Base-by-base conservation (phyloP, 2,113 vertebrate species). In the Tricholaema leucomelas region DNA sequence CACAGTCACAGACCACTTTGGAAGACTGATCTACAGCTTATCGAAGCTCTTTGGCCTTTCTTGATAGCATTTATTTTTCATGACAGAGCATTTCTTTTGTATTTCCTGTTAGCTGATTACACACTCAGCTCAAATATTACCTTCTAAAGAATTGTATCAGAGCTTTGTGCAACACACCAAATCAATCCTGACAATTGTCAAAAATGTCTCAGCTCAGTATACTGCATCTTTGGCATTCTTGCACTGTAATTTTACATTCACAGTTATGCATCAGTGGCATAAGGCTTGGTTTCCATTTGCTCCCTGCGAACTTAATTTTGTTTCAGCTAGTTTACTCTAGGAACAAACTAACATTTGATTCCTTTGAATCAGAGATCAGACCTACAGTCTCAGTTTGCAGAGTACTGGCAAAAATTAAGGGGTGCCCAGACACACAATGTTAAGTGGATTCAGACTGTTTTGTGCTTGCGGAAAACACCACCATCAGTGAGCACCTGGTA, bases 151-250 rank as follows among this genome's bases (percentile, higher is more conserved):
- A 59, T 4, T 70, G 27, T 69, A 80, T 44, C 76, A 58, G 42
- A 52, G 72, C 33, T 94, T n/a, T n/a, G n/a, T 90, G 76, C 79
- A 77, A 83, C 56, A 93, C 69, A 63, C n/a, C 44, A 85, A 66
- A 40, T 31, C 52, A 89, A 63, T 35, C 31, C 72, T 46, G 12
- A 52, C 3, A 56, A 73, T 15, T 63, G 36, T 28, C 36, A 63
- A 67, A 90, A 38, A 70, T 9, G 7, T 67, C 82, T 88, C 71
- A 87, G 42, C 36, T 56, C 6, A 1, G 36, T 7, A 28, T 36
- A 33, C 40, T 31, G 36, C 56, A 83, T 63, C 80, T 33, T 56
- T 40, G 31, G 76, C 17, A 66, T 67, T 63, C 74, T 35, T 20
- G 35, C 10, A 48, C 4, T 33, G 8, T 6, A 61, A 59, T 85